Conservation (phyloP, 2,113 vertebrate genomes). For the Arvicanthis niloticus region DNA sequence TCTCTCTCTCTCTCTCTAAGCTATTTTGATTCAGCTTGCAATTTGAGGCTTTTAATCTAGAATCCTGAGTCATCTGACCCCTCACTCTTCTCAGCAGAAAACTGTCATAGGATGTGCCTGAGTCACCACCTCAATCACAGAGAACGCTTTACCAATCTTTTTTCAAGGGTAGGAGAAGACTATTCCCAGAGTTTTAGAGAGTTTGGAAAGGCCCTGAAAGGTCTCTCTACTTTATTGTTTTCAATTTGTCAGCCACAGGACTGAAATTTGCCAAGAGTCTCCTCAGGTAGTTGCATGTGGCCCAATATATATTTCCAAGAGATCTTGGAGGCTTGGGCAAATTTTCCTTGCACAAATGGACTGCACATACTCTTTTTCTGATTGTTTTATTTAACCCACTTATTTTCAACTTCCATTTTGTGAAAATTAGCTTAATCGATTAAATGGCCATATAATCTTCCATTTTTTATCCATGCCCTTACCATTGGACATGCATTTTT, state of each 20-base stretch:
- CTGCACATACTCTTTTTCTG: background rate
- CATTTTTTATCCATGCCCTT: background rate
- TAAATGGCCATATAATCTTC: background rate
- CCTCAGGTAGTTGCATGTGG: background rate
- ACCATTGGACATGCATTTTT: background rate
- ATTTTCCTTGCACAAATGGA: background rate
- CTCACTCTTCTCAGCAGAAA: conserved; percentile 52
- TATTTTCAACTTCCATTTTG: background rate
- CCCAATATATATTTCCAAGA: background rate
- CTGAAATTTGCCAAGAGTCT: background rate
- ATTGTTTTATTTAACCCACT: background rate
- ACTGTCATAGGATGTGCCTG: conserved; percentile 44
- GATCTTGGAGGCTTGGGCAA: background rate
- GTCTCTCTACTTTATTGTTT: conserved; percentile 2
- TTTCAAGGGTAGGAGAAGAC: conserved; percentile 12
- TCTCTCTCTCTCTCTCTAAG: too few species aligned
- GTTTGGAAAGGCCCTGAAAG: background rate
- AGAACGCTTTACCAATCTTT: background rate
- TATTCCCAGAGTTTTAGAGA: background rate
- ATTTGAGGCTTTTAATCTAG: conserved; percentile 78
- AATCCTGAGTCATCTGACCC: conserved; percentile 69
- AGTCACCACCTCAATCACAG: conserved; percentile 51
- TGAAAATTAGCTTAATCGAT: background rate
- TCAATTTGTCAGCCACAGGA: background rate
- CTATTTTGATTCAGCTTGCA: conserved; percentile 44